These are phyloP conservation scores for Dermatemys mawii DNA, from an alignment of 2,113 vertebrate species.

Conservation along the genomic window DNA sequence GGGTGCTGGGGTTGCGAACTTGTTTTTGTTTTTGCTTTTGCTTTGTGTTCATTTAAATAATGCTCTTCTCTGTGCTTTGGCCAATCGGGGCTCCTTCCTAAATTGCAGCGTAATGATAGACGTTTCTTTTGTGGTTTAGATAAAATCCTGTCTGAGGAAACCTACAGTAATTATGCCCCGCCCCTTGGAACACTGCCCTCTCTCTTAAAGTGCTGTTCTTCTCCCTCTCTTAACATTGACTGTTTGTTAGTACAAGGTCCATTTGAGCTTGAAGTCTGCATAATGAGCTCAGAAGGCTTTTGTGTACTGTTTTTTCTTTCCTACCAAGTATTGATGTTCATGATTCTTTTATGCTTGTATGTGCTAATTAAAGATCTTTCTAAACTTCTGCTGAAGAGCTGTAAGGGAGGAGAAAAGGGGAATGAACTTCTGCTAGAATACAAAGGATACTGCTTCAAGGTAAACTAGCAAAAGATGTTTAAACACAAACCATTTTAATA, in stretches of 20 bases:
- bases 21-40: not conserved
- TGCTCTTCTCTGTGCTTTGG: not conserved
- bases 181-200: slow-evolving; percentile 10
- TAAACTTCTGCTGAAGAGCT: fast-evolving
- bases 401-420: not conserved
- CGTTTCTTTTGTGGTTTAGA: slow-evolving; percentile 44
- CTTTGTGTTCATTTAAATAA: not conserved
- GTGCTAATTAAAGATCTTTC: fast-evolving
- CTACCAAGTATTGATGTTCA: fast-evolving
- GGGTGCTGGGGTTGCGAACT: not conserved
- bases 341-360: fast-evolving
- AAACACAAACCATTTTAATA: fast-evolving
- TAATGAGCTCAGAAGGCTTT: fast-evolving
- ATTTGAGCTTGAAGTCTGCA: not conserved
- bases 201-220: not conserved
- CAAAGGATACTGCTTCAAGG: fast-evolving
- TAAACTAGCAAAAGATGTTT: fast-evolving
- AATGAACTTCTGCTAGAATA: not conserved
- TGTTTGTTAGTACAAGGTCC: not conserved
- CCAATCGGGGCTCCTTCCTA: not conserved
- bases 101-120: not conserved
- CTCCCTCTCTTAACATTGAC: not conserved
- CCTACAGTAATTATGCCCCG: not conserved
- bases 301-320: not conserved
- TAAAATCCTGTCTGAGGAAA: slow-evolving; percentile 19